Base-by-base conservation (phyloP, 2,113 vertebrate genomes). In the Rhea americana region DNA sequence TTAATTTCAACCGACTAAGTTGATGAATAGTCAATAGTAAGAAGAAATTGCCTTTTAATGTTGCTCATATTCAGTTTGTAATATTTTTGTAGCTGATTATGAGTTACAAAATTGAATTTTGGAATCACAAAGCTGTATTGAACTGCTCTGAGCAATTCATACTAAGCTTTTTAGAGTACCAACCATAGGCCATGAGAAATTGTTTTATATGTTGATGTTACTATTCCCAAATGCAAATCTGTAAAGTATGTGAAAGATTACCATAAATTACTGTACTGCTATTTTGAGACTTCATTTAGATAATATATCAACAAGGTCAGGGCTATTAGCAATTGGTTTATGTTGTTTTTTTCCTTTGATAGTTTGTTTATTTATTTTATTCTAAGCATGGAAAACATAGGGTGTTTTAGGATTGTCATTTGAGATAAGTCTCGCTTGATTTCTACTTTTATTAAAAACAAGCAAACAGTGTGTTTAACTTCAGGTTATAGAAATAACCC, bases 1-100 rank as follows among this genome's bases (percentile, higher is more conserved):
- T 97, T 95, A 75, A 96, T 90, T 97, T 97, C 73, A 93, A 68
- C 95, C 51, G 81, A 81, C 83, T 87, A 93, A 95, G 77, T 87
- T 97, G 87, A 93, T 97, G 96, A 97, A 76, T 78, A 96, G 94
- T 92, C 76, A 88, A 84, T 92, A 96, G 75, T 85, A 82, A 92
- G 93, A 85, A 95, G 92, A 96, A 95, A 96, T 96, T 93, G 91
- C 51, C 66, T 95, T 97, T 96, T 97, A 95, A 94, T 94, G 82
- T 93, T 87, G 78, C 63, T 95, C 62, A 26, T 96, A 93, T 89
- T 96, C 35, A 13, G 50, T 76, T 95, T 88, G 22, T 93, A 93
- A 92, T 70, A 91, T 85, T 96, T 97, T 93, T 91, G 82, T 93
- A 77, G 67, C 77, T 96, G 90, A 93, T 92, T 96, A 91, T 0